Evolutionary conservation across 1,140 invertebrate species (phyloP), one percentile per base, ranked within the genome.

Genomic region (Papilio helenus): DNA sequence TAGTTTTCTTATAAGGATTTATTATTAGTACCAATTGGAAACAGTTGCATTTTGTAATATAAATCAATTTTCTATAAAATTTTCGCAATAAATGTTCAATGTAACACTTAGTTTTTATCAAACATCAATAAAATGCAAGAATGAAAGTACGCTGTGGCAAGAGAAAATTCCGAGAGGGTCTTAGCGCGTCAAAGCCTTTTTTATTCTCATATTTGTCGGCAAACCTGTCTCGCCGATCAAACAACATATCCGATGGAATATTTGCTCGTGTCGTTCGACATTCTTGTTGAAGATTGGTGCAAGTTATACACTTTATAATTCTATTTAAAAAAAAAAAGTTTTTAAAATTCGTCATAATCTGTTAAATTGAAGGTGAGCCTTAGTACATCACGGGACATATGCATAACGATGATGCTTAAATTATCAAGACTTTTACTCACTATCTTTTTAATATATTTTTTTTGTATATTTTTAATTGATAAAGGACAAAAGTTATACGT

Each of bases 221-320:
- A 92, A 92, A 92, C 88, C 88, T 92, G 91, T 92, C 86, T 88
- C 88, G 85, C 85, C 88, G 92, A 92, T 93, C 91, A 93, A 93
- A 93, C 92, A 93, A 92, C 92, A 89, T 93, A 91, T 93, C 89
- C 87, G 87, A 87, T 87, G 85, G 88, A 90, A 93, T 92, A 92
- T 93, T 93, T 93, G 88, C 90, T 90, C 86, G 86, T 80, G 85
- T 86, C 87, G 82, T 86, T 88, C 83, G 82, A 89, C 86, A 89
- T 90, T 88, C 89, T 84, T 82, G 65, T 85, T 80, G 72, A 80
- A 34, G 82, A 79, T 39, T 86, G 85, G 85, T 72, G 20, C 72
- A 82, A 86, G 82, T 71, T 72, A 82, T 26, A 79, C 82, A 71
- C 58, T 55, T 55, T 20, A 5, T 20, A 55, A n/a, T 55, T 20